Percentiles rank a stretch among this genome's conserved stretches.
Conservation (phyloP, 64 coral and sea anemone genomes). For the Pachyseris speciosa region DNA sequence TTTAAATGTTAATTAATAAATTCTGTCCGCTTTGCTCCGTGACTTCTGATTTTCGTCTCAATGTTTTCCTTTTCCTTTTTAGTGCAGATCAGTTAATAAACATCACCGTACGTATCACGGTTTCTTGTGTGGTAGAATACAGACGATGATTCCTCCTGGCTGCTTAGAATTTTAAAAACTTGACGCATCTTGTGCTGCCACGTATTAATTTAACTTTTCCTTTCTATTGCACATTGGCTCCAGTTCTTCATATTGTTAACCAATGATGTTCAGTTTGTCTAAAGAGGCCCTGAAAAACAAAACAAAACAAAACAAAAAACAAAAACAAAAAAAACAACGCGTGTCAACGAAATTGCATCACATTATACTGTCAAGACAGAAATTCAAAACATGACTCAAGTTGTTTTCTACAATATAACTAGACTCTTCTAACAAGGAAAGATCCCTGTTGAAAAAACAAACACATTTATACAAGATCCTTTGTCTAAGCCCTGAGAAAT, state of each 20-base stretch:
- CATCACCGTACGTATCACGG: neutral
- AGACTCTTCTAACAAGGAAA: too few species aligned
- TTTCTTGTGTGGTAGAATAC: neutral
- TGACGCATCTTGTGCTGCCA: neutral
- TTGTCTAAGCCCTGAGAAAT: too few species aligned
- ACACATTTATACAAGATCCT: too few species aligned
- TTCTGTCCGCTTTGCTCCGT: neutral
- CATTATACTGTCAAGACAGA: too few species aligned
- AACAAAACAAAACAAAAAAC: neutral
- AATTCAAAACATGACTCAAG: too few species aligned
- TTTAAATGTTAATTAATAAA: neutral
- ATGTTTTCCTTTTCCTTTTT: neutral
- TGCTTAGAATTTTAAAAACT: neutral
- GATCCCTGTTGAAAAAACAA: too few species aligned
- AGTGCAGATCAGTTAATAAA: neutral
- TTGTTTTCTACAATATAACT: too few species aligned
- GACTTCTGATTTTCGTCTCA: neutral
- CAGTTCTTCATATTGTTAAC: neutral
- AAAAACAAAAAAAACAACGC: neutral
- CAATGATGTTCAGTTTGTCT: slow-evolving; percentile 79
- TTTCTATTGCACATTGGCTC: neutral
- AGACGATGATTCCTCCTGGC: neutral
- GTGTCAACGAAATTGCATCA: too few species aligned
- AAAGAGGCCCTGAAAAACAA: slow-evolving; percentile 73
- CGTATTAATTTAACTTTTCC: neutral